phyloP scores from a whole-genome alignment of 2,113 vertebrate genomes.

The Prietella phreatophila region DNA sequence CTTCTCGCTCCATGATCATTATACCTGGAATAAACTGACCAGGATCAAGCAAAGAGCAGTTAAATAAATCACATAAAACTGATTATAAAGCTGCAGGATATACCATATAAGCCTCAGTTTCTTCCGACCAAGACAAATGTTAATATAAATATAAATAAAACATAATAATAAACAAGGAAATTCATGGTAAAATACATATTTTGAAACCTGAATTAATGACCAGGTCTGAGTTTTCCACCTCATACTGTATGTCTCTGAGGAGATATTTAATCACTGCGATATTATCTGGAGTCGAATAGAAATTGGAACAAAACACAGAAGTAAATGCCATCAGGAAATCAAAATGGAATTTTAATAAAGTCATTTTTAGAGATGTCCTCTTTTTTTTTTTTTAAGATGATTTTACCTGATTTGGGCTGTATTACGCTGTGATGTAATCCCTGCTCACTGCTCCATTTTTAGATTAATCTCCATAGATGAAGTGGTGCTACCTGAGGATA shows the following conservation, averaged over 20 bases:
- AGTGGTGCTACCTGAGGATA: constrained; percentile 44
- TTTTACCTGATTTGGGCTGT: constrained; percentile 33
- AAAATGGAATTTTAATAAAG: too few species aligned
- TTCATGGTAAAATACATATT: neutral
- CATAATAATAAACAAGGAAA: neutral
- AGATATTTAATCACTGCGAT: neutral
- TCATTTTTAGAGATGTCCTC: neutral
- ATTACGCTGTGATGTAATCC: neutral
- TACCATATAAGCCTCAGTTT: neutral
- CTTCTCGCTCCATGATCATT: neutral
- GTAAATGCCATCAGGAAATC: neutral
- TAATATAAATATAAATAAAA: neutral
- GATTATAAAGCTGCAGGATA: neutral
- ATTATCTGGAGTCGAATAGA: neutral
- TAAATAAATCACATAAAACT: neutral
- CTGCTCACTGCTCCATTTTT: constrained; percentile 42
- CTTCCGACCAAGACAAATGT: neutral
- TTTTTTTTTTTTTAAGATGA: constrained; percentile 28
- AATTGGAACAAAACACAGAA: neutral
- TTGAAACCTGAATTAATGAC: neutral
- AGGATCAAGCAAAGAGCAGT: neutral
- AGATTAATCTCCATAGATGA: constrained; percentile 60
- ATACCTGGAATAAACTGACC: neutral
- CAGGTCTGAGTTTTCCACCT: neutral
- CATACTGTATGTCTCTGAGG: neutral